Base-by-base conservation (phyloP, 2,113 vertebrate genomes). In the Girardinichthys multiradiatus region DNA sequence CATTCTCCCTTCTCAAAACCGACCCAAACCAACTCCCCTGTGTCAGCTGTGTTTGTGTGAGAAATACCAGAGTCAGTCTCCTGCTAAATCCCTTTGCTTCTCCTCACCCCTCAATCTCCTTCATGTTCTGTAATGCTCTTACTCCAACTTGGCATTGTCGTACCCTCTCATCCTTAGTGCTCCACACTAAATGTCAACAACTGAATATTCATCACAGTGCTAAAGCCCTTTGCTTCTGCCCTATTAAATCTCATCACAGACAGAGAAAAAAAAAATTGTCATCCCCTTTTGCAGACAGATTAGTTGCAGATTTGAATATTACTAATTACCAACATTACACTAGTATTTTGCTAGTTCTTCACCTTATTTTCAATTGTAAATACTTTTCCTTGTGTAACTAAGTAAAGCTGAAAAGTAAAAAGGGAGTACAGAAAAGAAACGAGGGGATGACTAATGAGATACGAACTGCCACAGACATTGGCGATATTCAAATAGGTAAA, bases 181-280 rank as follows among this genome's bases (percentile, higher is more conserved):
- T 70, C 62, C 73, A 64, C 62, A 6, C 80, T 88, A 93, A 93
- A 92, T 92, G 89, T 92, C 91, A 93, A 88, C 89, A 87, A 80
- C 85, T 93, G 90, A 91, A 94, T 93, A 94, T 94, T 92, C 87
- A 92, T 92, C 79, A 80, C 71, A 51, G 27, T 31, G 24, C 79
- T 77, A 81, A 87, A 84, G 60, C 45, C 73, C 67, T 83, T 81
- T 78, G 69, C 67, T 80, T 74, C 70, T 68, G 68, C 86, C 81
- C 88, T 70, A 54, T 64, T 63, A 81, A 90, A 87, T 89, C 86
- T 90, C 75, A 77, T 80, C 62, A 57, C 74, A 82, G 83, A 86
- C 79, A 45, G 68, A 3, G 37, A 6, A 24, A 24, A 48, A 51
- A 51, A 13, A 30, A 17, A 71, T 84, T 57, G 4, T 70, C 17